Percentiles rank a stretch among this genome's conserved stretches.
Conservation (phyloP, 2,113 vertebrate genomes). For the Phoxinus phoxinus region DNA sequence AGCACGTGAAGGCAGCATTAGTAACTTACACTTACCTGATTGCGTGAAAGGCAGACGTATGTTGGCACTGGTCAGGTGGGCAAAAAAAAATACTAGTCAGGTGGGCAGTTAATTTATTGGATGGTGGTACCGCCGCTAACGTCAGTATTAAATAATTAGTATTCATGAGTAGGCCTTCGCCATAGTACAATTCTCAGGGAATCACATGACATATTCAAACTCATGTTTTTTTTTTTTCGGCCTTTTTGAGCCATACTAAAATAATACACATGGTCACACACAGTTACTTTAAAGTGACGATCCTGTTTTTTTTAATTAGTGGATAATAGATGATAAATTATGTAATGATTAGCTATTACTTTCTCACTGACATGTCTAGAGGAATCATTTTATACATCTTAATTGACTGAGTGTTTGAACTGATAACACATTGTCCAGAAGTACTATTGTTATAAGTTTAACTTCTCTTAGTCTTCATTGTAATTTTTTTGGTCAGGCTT, state of each 20-base stretch:
- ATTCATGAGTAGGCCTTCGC: not conserved
- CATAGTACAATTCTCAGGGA: not conserved
- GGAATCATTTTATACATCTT: not conserved
- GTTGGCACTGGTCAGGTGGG: too few species aligned
- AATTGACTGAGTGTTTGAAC: not conserved
- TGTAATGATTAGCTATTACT: not conserved
- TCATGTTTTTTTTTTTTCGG: not conserved
- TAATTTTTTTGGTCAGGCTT: not conserved
- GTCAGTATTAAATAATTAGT: not conserved
- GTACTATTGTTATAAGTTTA: not conserved
- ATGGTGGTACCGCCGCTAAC: not conserved
- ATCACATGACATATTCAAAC: constrained; percentile 17
- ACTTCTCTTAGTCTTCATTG: not conserved
- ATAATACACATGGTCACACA: not conserved
- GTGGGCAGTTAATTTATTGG: not conserved
- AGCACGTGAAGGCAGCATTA: too few species aligned
- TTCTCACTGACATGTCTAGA: not conserved
- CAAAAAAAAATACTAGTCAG: not conserved
- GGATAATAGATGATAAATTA: not conserved
- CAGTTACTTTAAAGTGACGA: not conserved
- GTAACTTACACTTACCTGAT: not conserved
- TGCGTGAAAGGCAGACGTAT: not conserved
- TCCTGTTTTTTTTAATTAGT: not conserved
- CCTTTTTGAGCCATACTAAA: not conserved
- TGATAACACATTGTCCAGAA: not conserved